These are phyloP conservation scores for Heliocidaris erythrogramma DNA, from an alignment of 35 echinoderm and acorn worm species.

Conservation along the genomic window DNA sequence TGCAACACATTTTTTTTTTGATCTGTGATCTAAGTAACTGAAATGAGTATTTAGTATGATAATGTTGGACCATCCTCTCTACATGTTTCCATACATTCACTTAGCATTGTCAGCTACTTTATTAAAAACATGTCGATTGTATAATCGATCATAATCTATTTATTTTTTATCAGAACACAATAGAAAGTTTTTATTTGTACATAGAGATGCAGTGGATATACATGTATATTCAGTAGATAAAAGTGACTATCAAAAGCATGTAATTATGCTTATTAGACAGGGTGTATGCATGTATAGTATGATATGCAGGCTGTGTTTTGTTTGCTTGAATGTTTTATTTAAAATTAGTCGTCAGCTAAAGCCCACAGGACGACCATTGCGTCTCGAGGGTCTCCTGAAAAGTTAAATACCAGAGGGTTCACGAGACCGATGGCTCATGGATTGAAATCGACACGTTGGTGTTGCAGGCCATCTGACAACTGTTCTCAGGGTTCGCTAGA, in stretches of 20 bases:
- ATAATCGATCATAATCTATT: neutral
- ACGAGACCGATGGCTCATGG: no score
- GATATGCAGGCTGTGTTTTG: neutral
- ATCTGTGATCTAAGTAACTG: neutral
- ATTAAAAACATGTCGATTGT: neutral
- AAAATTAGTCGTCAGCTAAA: neutral
- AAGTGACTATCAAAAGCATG: neutral
- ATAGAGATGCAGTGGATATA: neutral
- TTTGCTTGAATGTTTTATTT: neutral
- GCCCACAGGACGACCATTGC: no score
- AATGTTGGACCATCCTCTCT: neutral
- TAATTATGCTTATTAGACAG: neutral
- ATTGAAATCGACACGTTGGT: no score
- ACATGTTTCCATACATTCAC: neutral
- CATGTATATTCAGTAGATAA: neutral
- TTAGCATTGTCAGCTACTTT: neutral
- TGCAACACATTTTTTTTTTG: neutral
- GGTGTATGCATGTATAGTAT: neutral
- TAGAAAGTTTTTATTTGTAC: neutral
- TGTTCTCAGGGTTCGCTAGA: no score
- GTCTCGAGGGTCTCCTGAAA: no score
- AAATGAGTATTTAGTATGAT: neutral
- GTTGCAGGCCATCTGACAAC: no score
- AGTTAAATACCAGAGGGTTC: no score
- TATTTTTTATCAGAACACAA: neutral